Percentiles rank a stretch among this genome's conserved stretches.
phyloP scores from a whole-genome alignment of 2,888 invertebrate genomes.

The Drosophila diplacantha region DNA sequence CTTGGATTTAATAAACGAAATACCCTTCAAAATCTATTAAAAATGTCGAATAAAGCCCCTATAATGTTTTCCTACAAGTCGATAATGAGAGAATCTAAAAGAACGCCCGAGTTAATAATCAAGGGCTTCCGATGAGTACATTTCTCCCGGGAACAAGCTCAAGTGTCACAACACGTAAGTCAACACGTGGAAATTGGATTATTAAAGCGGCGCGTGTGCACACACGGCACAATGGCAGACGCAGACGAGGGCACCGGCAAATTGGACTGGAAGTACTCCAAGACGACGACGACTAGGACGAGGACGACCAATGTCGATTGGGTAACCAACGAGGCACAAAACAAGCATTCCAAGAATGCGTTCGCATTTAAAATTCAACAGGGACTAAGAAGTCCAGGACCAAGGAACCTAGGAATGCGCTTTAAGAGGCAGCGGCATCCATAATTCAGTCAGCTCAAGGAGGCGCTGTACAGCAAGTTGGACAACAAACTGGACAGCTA shows the following conservation, averaged over 20 bases:
- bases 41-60: background rate
- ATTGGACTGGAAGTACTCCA: conserved; percentile 27
- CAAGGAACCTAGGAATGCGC: conserved; percentile 15
- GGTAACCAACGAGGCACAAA: conserved; percentile 28
- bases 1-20: background rate
- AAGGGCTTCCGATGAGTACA: background rate
- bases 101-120: background rate
- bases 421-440: conserved; percentile 18
- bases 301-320: conserved; percentile 27
- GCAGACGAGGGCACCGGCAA: conserved; percentile 26
- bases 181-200: conserved; percentile 49
- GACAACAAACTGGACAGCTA: conserved; percentile 5
- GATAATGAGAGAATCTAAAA: background rate
- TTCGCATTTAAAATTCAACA: conserved; percentile 33
- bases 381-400: conserved; percentile 8
- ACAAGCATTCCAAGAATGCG: conserved; percentile 15
- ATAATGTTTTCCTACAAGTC: too few species aligned
- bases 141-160: conserved; percentile 9
- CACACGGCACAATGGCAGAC: conserved; percentile 24
- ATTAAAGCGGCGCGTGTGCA: conserved; percentile 33
- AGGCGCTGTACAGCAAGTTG: background rate
- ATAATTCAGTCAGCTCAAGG: conserved; percentile 20
- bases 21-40: background rate
- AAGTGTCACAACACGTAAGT: conserved; percentile 50
- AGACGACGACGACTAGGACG: conserved; percentile 6